A percentile compares a stretch with the other conserved stretches of the same genome.
Conservation (phyloP, 2,888 invertebrate genomes). For the Luperina nickerlii region DNA sequence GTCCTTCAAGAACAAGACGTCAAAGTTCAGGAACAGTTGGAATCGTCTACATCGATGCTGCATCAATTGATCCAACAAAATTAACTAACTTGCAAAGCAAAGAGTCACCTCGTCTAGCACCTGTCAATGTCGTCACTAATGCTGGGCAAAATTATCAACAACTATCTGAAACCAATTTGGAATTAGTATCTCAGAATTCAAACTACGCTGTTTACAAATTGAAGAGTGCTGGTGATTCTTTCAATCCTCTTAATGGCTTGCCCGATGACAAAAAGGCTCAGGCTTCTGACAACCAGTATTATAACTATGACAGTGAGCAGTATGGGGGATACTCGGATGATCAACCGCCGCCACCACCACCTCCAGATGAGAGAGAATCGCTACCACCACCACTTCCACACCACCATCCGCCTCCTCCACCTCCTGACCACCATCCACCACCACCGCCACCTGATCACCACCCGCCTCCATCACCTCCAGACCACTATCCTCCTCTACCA, state of each 20-base stretch:
- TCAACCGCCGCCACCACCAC: constrained; percentile 12
- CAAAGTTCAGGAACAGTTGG: constrained; percentile 37
- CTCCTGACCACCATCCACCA: constrained; percentile 9
- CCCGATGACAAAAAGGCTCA: background rate
- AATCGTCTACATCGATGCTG: constrained; percentile 39
- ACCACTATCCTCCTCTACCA: constrained; percentile 31
- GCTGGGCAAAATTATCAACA: background rate
- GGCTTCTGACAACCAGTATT: constrained; percentile 25
- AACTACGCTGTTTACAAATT: constrained; percentile 41
- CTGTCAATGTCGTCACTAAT: constrained; percentile 24
- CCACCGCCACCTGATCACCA: constrained; percentile 10
- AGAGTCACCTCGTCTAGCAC: constrained; percentile 32
- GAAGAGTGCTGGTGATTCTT: background rate
- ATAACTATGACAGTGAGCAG: constrained; percentile 16
- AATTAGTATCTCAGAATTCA: constrained; percentile 43
- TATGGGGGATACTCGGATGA: constrained; percentile 16
- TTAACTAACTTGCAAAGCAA: constrained; percentile 41
- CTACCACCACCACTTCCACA: constrained; percentile 19
- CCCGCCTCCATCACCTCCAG: constrained; percentile 31
- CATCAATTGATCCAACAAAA: constrained; percentile 24
- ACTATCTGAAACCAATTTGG: constrained; percentile 20
- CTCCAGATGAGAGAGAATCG: background rate
- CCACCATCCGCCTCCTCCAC: constrained; percentile 17
- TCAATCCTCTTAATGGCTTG: constrained; percentile 4
- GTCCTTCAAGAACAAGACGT: constrained; percentile 40